phyloP scores from a whole-genome alignment of 1,140 invertebrate species.

The Amphibalanus amphitrite region DNA sequence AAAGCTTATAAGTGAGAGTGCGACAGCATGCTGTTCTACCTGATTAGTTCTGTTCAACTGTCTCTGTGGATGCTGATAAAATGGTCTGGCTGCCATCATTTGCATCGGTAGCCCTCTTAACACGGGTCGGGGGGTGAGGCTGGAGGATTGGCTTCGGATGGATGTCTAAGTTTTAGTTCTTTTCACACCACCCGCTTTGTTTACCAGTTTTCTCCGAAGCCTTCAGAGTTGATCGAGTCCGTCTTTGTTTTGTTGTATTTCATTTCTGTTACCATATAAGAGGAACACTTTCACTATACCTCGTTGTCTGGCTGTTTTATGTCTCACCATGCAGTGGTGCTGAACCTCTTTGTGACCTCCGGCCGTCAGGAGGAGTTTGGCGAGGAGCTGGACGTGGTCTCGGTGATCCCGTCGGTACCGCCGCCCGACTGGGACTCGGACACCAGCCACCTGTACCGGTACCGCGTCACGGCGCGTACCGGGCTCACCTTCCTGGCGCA shows the following conservation, averaged over 20 bases:
- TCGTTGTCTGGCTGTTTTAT: constrained; percentile 2
- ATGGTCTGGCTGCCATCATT: constrained; percentile 4
- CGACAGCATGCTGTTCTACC: too few species aligned
- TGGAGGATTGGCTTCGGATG: too few species aligned
- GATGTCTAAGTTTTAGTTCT: too few species aligned
- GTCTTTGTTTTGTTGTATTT: background rate
- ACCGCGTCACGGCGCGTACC: constrained; percentile 33
- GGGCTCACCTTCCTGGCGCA: constrained; percentile 33
- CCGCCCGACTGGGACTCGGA: constrained; percentile 31
- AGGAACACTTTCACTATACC: too few species aligned
- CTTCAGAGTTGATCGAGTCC: too few species aligned
- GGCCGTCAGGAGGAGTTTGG: constrained; percentile 19
- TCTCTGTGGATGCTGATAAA: too few species aligned
- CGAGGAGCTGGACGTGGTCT: constrained; percentile 38
- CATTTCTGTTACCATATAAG: constrained; percentile 9
- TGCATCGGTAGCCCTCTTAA: too few species aligned
- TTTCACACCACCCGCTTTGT: too few species aligned
- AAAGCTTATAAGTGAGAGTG: too few species aligned
- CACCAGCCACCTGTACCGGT: constrained; percentile 35
- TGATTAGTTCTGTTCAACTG: too few species aligned
- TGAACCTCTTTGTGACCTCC: background rate
- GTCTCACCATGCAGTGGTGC: constrained; percentile 3
- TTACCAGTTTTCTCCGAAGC: too few species aligned
- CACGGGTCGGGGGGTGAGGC: too few species aligned
- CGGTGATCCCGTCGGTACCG: constrained; percentile 38